These are phyloP conservation scores for Phengaris arion DNA, from an alignment of 2,888 invertebrate genomes.

Conservation along the genomic window DNA sequence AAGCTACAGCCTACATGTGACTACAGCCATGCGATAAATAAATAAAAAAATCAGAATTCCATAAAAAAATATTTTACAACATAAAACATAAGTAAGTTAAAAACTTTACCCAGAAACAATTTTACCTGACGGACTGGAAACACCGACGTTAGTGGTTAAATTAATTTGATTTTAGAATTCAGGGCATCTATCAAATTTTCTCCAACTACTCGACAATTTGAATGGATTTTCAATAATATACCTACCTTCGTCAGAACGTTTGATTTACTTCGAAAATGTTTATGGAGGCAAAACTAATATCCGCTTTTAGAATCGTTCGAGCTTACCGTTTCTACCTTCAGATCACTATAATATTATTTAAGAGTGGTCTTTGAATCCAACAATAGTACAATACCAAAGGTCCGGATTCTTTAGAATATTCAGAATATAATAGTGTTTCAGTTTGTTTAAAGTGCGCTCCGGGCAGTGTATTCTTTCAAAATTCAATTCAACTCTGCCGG, in stretches of 20 bases:
- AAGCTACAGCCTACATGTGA: no score
- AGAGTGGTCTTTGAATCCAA: constrained; percentile 19
- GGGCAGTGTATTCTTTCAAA: not conserved
- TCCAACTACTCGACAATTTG: not conserved
- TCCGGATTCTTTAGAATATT: constrained; percentile 7
- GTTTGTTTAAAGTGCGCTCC: constrained; percentile 17
- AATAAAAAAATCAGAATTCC: no score
- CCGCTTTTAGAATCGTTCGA: constrained; percentile 1
- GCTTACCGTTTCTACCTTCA: not conserved
- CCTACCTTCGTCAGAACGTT: not conserved
- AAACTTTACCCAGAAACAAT: no score
- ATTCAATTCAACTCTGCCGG: not conserved
- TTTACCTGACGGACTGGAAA: no score
- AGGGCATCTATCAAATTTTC: no score
- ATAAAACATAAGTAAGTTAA: no score
- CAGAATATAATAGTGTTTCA: constrained; percentile 4
- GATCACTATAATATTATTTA: constrained; percentile 11
- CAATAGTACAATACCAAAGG: constrained; percentile 4
- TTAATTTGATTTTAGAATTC: no score
- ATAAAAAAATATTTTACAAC: no score
- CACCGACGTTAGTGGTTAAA: no score
- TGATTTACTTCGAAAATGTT: constrained; percentile 3
- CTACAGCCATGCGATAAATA: no score
- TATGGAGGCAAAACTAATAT: constrained; percentile 6
- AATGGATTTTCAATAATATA: not conserved